phyloP scores from a whole-genome alignment of 2,113 vertebrate species.

The Leptosomus discolor region DNA sequence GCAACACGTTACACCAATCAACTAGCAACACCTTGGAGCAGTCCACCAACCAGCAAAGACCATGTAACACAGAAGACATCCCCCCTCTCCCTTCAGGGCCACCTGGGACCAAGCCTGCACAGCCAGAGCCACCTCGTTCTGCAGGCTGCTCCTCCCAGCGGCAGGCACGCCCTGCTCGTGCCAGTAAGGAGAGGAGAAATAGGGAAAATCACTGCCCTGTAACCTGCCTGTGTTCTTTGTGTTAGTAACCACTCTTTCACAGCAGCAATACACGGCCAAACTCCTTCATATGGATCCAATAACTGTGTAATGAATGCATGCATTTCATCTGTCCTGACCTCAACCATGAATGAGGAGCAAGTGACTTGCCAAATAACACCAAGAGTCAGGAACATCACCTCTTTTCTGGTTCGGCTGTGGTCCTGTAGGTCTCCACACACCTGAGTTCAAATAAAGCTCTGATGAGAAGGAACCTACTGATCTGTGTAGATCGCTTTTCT shows the following conservation, averaged over 20 bases:
- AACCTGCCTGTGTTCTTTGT: fast-evolving
- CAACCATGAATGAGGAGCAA: not conserved
- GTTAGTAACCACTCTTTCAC: not conserved
- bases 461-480: not conserved
- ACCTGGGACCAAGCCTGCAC: fast-evolving
- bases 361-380: not conserved
- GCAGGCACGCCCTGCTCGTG: fast-evolving
- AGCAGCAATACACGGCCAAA: not conserved
- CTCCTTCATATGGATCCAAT: not conserved
- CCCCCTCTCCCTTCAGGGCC: fast-evolving
- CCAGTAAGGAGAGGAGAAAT: not conserved
- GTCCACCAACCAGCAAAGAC: not conserved
- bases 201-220: not conserved
- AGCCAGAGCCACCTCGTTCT: fast-evolving
- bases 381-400: not conserved
- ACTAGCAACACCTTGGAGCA: not conserved
- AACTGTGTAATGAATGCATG: not conserved
- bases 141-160: not conserved
- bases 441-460: not conserved
- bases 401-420: not conserved
- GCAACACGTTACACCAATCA: not conserved
- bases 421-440: not conserved
- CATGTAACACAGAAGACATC: fast-evolving
- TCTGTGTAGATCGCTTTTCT: fast-evolving
- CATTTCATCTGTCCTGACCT: not conserved